These are phyloP conservation scores for Eidolon dupreanum DNA, from an alignment of 2,797 vertebrate genomes.

Conservation along the genomic window DNA sequence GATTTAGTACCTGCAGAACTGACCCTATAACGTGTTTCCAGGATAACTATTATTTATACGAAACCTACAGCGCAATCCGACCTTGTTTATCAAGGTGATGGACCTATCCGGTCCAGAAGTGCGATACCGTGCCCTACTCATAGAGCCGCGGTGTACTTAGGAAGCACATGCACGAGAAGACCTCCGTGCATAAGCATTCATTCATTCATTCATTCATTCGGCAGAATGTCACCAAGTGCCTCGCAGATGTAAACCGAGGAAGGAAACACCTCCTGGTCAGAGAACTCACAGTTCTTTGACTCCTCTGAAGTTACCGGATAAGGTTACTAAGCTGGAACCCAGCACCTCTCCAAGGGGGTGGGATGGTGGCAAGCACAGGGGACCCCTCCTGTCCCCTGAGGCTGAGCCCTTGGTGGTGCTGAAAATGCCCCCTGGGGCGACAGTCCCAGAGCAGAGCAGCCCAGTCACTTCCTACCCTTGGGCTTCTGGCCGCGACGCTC, in stretches of 20 bases:
- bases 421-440: background rate
- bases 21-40: background rate
- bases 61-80: background rate
- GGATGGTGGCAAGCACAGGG: background rate
- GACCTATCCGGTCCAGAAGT: background rate
- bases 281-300: background rate
- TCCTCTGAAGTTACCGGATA: background rate
- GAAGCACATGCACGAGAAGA: background rate
- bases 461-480: background rate
- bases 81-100: background rate
- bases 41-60: background rate
- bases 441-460: background rate
- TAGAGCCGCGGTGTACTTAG: background rate
- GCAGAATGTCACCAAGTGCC: background rate
- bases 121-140: background rate
- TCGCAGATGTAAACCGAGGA: background rate
- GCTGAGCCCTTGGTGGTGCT: background rate
- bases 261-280: background rate
- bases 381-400: background rate
- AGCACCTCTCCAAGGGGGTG: background rate
- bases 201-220: background rate
- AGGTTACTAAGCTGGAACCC: background rate
- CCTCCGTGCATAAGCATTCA: background rate
- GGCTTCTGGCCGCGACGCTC: background rate
- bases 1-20: background rate